These are phyloP conservation scores for Amaurobius ferox DNA, from an alignment of 2,888 invertebrate genomes.

Conservation along the genomic window DNA sequence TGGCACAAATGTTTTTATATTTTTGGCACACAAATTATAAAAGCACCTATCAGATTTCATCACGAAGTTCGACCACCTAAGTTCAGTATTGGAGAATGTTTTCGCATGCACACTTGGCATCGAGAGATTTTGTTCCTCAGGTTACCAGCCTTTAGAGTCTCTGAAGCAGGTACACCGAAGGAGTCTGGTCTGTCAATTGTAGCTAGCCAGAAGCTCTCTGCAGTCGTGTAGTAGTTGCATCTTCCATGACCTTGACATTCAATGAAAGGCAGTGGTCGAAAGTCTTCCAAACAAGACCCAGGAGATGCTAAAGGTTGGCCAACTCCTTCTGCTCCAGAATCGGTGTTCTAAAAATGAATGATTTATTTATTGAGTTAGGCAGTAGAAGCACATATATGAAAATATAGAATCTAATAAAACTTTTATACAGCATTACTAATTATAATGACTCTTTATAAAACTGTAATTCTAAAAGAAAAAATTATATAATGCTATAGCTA, in stretches of 20 bases:
- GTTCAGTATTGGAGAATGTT: constrained; percentile 44
- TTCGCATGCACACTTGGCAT: constrained; percentile 73
- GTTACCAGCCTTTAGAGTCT: constrained; percentile 73
- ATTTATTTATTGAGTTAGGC: too few species aligned
- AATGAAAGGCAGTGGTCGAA: constrained; percentile 94
- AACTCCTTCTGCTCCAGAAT: constrained; percentile 91
- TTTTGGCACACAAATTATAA: constrained; percentile 7
- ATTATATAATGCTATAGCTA: too few species aligned
- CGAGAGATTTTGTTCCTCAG: constrained; percentile 72
- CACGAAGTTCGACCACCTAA: constrained; percentile 32
- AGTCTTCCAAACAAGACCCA: constrained; percentile 96
- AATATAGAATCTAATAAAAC: too few species aligned
- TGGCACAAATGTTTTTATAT: too few species aligned
- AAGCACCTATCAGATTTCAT: not conserved
- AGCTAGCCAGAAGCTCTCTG: constrained; percentile 96
- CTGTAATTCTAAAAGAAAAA: too few species aligned
- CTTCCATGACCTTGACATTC: constrained; percentile 96
- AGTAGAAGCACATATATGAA: too few species aligned
- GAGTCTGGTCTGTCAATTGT: constrained; percentile 87
- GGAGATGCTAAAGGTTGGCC: constrained; percentile 96
- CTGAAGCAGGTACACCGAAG: constrained; percentile 80
- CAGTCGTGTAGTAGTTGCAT: constrained; percentile 96
- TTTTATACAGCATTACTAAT: too few species aligned
- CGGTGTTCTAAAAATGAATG: constrained; percentile 83
- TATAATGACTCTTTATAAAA: too few species aligned